These are phyloP conservation scores for Percopsis omiscomaycus DNA, from an alignment of 2,797 vertebrate genomes.

Conservation along the genomic window DNA sequence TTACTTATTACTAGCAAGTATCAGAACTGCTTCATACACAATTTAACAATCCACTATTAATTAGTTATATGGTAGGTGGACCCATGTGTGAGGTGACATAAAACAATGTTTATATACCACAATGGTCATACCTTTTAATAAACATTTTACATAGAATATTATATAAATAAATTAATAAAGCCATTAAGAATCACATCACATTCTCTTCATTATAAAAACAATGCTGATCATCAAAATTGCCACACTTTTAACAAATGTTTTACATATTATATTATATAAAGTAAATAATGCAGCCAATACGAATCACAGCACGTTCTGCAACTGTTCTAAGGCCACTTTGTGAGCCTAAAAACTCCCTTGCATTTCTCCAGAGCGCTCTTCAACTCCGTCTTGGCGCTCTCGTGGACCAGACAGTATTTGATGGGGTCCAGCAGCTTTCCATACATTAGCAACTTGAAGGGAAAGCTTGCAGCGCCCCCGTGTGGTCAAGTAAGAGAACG, in stretches of 20 bases:
- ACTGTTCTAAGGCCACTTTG: neutral
- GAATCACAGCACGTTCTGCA: neutral
- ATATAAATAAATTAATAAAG: no score
- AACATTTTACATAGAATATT: no score
- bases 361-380: constrained; percentile 7
- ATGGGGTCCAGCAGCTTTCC: constrained; percentile 53
- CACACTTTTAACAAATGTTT: neutral
- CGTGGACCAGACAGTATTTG: constrained; percentile 61
- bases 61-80: no score
- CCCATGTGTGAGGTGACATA: no score
- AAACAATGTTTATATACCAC: no score
- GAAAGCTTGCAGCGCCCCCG: constrained; percentile 36
- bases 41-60: no score
- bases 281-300: no score
- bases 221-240: neutral
- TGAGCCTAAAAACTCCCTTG: neutral
- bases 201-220: neutral
- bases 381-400: constrained; percentile 51
- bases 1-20: no score
- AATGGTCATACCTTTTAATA: no score
- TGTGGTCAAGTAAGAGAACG: constrained; percentile 48
- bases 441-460: constrained; percentile 24
- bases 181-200: no score
- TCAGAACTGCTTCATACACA: no score
- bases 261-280: neutral